These are phyloP conservation scores for Prosopocoilus inquinatus DNA, from an alignment of 2,888 invertebrate species.

Conservation along the genomic window DNA sequence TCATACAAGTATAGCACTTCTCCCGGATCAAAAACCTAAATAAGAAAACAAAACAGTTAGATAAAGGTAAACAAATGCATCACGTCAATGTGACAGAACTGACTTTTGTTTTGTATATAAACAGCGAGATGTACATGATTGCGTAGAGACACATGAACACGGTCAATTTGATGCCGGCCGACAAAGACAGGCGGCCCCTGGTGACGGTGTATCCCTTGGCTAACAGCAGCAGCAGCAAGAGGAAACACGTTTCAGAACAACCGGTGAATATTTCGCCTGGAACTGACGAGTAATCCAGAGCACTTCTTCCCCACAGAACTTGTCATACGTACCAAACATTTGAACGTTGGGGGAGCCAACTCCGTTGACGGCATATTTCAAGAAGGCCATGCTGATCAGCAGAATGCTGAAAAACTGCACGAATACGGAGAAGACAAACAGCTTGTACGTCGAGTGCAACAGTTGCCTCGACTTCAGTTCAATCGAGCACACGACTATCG, in stretches of 20 bases:
- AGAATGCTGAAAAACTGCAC: constrained; percentile 71
- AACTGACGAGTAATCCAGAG: constrained; percentile 31
- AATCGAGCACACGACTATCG: constrained; percentile 71
- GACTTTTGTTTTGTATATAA: constrained; percentile 78
- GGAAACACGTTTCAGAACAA: constrained; percentile 70
- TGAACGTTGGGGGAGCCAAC: constrained; percentile 55
- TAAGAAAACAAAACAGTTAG: not conserved
- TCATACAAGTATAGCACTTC: constrained; percentile 88
- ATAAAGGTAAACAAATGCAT: not conserved
- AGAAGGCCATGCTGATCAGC: constrained; percentile 67
- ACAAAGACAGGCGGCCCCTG: constrained; percentile 71
- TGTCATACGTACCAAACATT: constrained; percentile 50
- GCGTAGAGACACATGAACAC: constrained; percentile 77
- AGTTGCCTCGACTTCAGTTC: constrained; percentile 77
- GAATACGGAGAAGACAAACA: constrained; percentile 72
- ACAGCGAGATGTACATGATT: constrained; percentile 71
- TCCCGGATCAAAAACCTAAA: constrained; percentile 85
- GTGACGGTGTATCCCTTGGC: constrained; percentile 92
- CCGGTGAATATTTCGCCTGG: constrained; percentile 72
- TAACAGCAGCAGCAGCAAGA: constrained; percentile 75
- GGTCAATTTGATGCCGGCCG: constrained; percentile 73
- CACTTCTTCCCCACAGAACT: not conserved
- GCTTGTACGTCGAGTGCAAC: constrained; percentile 84
- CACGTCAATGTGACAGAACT: constrained; percentile 19
- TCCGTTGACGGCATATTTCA: constrained; percentile 77